These are phyloP conservation scores for Lophotriccus pileatus DNA, from an alignment of 2,797 vertebrate genomes.

Conservation along the genomic window DNA sequence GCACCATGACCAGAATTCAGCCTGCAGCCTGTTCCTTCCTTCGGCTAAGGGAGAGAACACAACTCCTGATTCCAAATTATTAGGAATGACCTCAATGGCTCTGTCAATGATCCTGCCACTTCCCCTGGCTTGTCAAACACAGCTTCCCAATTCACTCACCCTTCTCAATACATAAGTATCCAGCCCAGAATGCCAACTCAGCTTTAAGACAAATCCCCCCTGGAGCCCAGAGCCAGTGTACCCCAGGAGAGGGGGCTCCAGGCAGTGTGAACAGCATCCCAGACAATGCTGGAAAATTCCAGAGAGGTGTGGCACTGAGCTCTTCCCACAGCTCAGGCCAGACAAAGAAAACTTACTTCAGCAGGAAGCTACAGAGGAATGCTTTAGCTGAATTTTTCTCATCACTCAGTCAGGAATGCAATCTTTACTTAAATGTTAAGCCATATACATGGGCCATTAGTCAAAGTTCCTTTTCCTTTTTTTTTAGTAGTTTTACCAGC, in stretches of 20 bases:
- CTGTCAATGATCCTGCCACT: neutral
- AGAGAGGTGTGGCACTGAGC: neutral
- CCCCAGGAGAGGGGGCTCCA: neutral
- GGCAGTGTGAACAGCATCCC: neutral
- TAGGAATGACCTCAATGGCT: neutral
- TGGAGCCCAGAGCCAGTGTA: neutral
- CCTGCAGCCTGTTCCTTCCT: neutral
- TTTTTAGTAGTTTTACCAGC: neutral
- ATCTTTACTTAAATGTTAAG: slow-evolving; percentile 20
- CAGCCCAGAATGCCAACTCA: neutral
- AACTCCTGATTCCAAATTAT: accelerated
- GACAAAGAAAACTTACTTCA: neutral
- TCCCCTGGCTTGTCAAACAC: neutral
- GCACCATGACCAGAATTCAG: neutral
- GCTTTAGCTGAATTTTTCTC: neutral
- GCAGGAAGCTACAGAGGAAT: neutral
- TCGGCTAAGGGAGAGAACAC: accelerated
- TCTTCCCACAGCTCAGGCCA: neutral
- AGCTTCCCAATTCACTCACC: neutral
- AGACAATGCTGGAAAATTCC: slow-evolving; percentile 15
- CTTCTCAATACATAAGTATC: neutral
- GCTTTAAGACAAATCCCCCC: neutral
- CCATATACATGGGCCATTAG: neutral
- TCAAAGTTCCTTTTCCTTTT: neutral
- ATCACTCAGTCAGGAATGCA: neutral